Evolutionary conservation across 2,113 vertebrate genomes (phyloP).

Genomic region (Scomber scombrus): DNA sequence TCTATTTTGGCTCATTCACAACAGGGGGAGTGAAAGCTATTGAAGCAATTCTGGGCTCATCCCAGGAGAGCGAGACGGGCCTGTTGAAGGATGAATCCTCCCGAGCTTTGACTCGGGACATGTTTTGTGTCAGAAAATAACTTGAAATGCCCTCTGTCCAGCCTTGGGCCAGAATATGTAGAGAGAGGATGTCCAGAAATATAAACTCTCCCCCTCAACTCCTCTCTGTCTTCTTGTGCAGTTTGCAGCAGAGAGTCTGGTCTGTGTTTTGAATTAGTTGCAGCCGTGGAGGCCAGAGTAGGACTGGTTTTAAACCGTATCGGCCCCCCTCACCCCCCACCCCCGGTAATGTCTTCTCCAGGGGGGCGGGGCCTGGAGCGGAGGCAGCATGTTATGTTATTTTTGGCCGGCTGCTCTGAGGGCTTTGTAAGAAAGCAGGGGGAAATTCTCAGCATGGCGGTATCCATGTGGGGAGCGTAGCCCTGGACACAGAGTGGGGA

Average conservation of each 20-base stretch:
- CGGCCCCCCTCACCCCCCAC: conserved; percentile 49
- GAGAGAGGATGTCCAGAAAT: conserved; percentile 71
- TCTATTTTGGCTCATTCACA: conserved; percentile 81
- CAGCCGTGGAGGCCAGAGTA: conserved; percentile 71
- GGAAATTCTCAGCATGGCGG: conserved; percentile 78
- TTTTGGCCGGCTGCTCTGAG: conserved; percentile 80
- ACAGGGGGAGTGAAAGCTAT: conserved; percentile 59
- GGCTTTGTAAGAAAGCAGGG: conserved; percentile 80
- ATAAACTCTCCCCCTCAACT: conserved; percentile 56
- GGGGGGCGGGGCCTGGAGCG: conserved; percentile 63
- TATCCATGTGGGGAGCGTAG: conserved; percentile 77
- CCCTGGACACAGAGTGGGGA: conserved; percentile 38
- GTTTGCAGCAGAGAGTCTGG: conserved; percentile 60
- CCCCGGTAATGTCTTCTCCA: conserved; percentile 71
- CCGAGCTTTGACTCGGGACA: conserved; percentile 62
- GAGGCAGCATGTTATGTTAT: conserved; percentile 81
- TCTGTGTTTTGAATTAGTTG: conserved; percentile 82
- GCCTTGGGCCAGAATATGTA: conserved; percentile 62
- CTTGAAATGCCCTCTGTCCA: conserved; percentile 71
- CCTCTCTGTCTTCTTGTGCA: conserved; percentile 53
- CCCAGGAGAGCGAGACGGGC: conserved; percentile 57
- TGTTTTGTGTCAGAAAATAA: conserved; percentile 79
- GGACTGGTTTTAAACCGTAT: conserved; percentile 63
- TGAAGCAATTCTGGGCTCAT: conserved; percentile 72
- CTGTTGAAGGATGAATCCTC: conserved; percentile 74